Evolutionary conservation across 2,797 vertebrate species (phyloP).

Genomic region (Sylvia borin): DNA sequence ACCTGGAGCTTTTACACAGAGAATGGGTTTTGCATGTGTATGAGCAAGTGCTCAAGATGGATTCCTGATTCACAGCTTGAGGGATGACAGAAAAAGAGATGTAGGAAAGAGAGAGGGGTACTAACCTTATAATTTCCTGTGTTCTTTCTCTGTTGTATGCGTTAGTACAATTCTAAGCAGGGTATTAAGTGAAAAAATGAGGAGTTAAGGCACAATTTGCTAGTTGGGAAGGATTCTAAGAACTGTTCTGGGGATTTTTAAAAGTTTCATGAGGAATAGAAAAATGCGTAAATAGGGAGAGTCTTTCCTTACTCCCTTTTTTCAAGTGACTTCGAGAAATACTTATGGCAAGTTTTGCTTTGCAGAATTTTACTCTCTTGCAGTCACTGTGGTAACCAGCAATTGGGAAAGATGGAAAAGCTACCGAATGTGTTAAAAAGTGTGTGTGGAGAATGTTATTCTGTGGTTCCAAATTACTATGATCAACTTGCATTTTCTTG

Average conservation of each 20-base stretch:
- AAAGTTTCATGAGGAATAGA: neutral
- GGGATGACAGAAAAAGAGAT: neutral
- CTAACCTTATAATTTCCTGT: neutral
- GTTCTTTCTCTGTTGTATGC: neutral
- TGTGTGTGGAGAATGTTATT: neutral
- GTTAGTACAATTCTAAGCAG: neutral
- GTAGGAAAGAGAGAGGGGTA: neutral
- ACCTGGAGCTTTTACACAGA: neutral
- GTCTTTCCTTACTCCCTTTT: neutral
- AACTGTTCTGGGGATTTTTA: neutral
- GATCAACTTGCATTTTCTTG: neutral
- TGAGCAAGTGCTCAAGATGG: neutral
- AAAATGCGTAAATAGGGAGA: neutral
- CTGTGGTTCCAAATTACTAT: neutral
- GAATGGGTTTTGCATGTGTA: neutral
- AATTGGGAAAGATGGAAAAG: neutral
- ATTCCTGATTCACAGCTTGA: neutral
- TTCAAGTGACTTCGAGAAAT: neutral
- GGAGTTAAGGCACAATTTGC: neutral
- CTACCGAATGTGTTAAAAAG: neutral
- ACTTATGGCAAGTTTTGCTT: neutral
- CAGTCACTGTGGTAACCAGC: neutral
- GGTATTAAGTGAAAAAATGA: neutral
- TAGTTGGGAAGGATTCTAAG: neutral
- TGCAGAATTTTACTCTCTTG: neutral